A percentile compares a stretch with the other conserved stretches of the same genome.
phyloP scores from a whole-genome alignment of 1,140 invertebrate species.

The Cataglyphis hispanica region DNA sequence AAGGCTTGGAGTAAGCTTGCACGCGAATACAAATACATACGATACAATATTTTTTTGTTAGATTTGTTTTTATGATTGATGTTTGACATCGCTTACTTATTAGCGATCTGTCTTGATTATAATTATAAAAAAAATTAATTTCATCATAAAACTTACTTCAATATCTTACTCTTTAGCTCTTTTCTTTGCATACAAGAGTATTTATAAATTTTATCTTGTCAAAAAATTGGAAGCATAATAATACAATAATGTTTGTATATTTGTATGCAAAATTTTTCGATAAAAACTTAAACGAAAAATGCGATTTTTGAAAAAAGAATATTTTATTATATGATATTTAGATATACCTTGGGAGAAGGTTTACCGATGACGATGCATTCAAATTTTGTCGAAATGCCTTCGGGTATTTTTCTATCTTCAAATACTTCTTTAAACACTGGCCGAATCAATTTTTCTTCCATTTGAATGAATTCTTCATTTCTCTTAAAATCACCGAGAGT shows the following conservation, averaged over 20 bases:
- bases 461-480: conserved; percentile 85
- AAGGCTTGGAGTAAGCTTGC: not conserved
- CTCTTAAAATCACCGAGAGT: conserved; percentile 84
- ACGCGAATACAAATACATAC: not conserved
- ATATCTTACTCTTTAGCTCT: not conserved
- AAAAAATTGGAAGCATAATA: not conserved
- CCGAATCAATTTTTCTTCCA: conserved; percentile 87
- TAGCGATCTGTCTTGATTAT: not conserved
- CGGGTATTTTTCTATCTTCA: conserved; percentile 85
- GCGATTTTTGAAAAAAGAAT: not conserved
- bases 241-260: not conserved
- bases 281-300: not conserved
- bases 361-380: conserved; percentile 91
- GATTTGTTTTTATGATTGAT: not conserved
- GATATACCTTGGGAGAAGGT: conserved; percentile 90
- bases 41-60: not conserved
- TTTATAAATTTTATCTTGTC: not conserved
- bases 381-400: conserved; percentile 89
- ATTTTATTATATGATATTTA: not conserved
- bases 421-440: conserved; percentile 91
- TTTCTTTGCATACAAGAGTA: not conserved
- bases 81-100: not conserved
- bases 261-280: not conserved
- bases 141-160: not conserved
- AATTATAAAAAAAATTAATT: not conserved